Evolutionary conservation across 53 echinoderm and acorn worm genomes (phyloP), one percentile per base, ranked within the genome.

Genomic region (Actinopyga echinites): DNA sequence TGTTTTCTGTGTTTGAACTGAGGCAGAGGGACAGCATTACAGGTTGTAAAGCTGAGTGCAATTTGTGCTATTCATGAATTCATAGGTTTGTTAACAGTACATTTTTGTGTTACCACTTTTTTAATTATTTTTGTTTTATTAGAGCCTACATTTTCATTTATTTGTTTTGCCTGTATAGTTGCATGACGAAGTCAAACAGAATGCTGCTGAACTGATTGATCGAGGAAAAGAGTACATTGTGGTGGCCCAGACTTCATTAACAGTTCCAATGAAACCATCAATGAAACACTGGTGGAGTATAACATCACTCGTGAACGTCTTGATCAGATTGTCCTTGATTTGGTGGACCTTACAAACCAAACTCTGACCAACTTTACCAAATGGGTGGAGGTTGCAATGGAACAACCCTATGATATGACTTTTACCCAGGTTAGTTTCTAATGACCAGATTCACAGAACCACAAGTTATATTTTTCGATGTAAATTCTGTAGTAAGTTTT

Each of bases 271-370:
- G 59, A 10, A 7, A 38, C 25, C 35, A n/a, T 80, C 63, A 80
- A 80, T 38, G 81, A 32, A 37, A 80, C 81, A n/a, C 81, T 36
- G 28, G 17, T 60, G 23, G 61, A 33, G 81, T 80, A 80, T 37
- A 60, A 80, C 81, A 59, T 80, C 22, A 80, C 81, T 61, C 22
- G 22, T 59, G 81, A 59, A 15, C 81, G 63, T 57, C 71, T 84
- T 73, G 26, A 57, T 19, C 57, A 69, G 21, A 52, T 58, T 43
- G 55, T 56, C 52, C 1, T 30, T 6, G 5, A 56, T 15, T 2
- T 57, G 21, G 34, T 54, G 7, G 32, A 64, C 8, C 87, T 56
- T 36, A 40, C 69, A 40, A 87, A 65, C 38, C 65, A 68, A 53
- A 69, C 73, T 24, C 60, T 81, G 29, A 81, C 22, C 17, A 68